Evolutionary conservation across 2,113 vertebrate genomes (phyloP).

Genomic region (Pedetes capensis): DNA sequence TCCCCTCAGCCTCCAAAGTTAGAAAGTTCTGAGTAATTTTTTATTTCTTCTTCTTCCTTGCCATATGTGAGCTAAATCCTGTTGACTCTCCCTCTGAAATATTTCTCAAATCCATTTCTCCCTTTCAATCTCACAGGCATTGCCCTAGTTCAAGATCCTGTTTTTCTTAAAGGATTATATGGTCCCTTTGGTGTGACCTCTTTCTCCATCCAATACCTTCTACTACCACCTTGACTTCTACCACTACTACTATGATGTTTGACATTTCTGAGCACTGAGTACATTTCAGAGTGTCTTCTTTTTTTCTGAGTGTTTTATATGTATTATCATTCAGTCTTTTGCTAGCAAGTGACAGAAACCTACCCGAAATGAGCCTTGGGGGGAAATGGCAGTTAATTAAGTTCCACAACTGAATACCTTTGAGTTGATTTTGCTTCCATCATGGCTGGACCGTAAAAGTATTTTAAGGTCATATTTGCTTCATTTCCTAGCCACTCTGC

Average conservation of each 20-base stretch:
- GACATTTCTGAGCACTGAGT: background rate
- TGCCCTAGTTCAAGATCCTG: background rate
- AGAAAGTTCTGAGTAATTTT: slow-evolving; percentile 29
- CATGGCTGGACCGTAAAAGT: background rate
- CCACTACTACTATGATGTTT: background rate
- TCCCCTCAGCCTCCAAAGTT: slow-evolving; percentile 30
- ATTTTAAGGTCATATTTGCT: background rate
- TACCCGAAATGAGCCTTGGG: background rate
- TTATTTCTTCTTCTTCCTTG: slow-evolving; percentile 53
- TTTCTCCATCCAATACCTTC: background rate
- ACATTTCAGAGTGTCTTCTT: background rate
- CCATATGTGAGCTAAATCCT: background rate
- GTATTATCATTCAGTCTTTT: background rate
- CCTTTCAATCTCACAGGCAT: background rate
- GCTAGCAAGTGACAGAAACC: background rate
- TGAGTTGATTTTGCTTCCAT: background rate
- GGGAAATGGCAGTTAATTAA: background rate
- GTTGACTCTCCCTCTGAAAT: background rate
- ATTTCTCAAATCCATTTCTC: background rate
- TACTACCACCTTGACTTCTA: background rate
- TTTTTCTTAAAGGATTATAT: background rate
- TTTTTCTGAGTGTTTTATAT: background rate
- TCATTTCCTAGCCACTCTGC: background rate
- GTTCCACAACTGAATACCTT: background rate
- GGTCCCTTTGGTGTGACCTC: background rate